Evolutionary conservation across 2,797 vertebrate genomes (phyloP).

Genomic region (Aythya fuligula): DNA sequence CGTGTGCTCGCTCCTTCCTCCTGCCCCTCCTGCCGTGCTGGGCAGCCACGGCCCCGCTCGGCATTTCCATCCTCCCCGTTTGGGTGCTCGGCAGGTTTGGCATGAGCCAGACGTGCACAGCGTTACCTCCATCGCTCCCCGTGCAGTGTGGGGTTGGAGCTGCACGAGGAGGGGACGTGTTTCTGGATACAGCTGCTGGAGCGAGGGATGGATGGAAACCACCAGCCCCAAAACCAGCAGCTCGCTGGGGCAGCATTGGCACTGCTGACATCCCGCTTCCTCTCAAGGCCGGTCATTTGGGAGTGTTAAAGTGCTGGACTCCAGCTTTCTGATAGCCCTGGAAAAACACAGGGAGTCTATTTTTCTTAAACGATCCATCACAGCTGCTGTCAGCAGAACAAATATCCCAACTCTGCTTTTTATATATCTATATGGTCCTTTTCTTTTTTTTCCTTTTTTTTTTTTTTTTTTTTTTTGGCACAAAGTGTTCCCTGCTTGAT

Average conservation of each 20-base stretch:
- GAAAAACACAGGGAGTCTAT: constrained; percentile 73
- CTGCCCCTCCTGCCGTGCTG: constrained; percentile 40
- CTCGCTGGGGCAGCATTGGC: not conserved
- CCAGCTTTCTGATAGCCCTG: constrained; percentile 72
- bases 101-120: accelerated
- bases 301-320: constrained; percentile 75
- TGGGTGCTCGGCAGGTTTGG: not conserved
- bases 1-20: constrained; percentile 69
- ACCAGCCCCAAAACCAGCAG: not conserved
- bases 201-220: constrained; percentile 60
- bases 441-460: constrained; percentile 25
- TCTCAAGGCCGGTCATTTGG: constrained; percentile 74
- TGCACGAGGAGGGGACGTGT: not conserved
- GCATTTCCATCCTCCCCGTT: not conserved
- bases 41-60: constrained; percentile 9
- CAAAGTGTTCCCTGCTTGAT: constrained; percentile 74
- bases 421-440: constrained; percentile 64
- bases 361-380: constrained; percentile 80
- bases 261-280: constrained; percentile 63
- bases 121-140: accelerated
- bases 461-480: constrained; percentile 35
- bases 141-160: too few species aligned
- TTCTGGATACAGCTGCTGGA: not conserved
- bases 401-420: constrained; percentile 73
- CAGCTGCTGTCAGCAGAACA: constrained; percentile 78